A percentile compares a stretch with the other conserved stretches of the same genome.
Conservation (phyloP, 2,888 invertebrate species). For the Latrodectus hesperus region DNA sequence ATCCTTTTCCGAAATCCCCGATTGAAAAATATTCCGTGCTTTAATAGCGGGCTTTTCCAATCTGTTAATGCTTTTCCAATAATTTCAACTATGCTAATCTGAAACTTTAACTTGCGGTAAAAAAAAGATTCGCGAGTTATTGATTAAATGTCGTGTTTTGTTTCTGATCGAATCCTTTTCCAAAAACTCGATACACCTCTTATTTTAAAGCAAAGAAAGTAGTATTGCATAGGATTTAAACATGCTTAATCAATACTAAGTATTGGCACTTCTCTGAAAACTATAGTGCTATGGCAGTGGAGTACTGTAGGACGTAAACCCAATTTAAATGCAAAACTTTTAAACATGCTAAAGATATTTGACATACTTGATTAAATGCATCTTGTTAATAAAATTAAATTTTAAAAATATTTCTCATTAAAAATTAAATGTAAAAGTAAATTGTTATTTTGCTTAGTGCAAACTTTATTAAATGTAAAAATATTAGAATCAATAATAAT, state of each 20-base stretch:
- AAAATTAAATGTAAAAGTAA: too few species aligned
- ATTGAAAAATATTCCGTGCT: constrained; percentile 28
- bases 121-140: constrained; percentile 47
- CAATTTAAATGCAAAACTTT: too few species aligned
- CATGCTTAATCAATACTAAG: constrained; percentile 23
- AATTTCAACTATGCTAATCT: constrained; percentile 62
- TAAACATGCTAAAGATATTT: too few species aligned
- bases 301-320: too few species aligned
- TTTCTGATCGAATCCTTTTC: constrained; percentile 46
- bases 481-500: too few species aligned
- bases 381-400: too few species aligned
- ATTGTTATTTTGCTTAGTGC: too few species aligned
- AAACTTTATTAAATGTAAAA: too few species aligned
- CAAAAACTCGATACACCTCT: constrained; percentile 47
- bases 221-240: constrained; percentile 43
- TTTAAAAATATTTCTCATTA: too few species aligned
- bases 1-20: constrained; percentile 27
- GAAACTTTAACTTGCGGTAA: constrained; percentile 57
- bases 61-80: constrained; percentile 63
- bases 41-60: constrained; percentile 48
- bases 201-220: constrained; percentile 42
- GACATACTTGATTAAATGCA: too few species aligned
- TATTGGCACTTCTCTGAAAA: neutral
- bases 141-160: constrained; percentile 55
- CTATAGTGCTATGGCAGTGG: too few species aligned